phyloP scores from a whole-genome alignment of 2,113 vertebrate genomes.

The Microtus ochrogaster region DNA sequence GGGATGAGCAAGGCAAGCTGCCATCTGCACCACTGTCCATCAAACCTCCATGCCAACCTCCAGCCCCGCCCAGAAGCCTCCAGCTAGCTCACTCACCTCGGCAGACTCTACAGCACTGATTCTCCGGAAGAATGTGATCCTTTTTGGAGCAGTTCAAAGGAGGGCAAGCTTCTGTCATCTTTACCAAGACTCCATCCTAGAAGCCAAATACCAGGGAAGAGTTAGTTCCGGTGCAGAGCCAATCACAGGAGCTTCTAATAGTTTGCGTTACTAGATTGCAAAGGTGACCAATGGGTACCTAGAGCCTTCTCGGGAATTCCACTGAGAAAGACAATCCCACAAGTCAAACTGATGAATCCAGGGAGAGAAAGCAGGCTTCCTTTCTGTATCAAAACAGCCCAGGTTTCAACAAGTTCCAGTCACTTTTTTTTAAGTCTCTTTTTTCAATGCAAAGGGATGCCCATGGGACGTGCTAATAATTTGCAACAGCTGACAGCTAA shows the following conservation, averaged over 20 bases:
- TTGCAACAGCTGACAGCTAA: background rate
- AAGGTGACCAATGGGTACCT: background rate
- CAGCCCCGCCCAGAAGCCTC: background rate
- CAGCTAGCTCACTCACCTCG: slow-evolving; percentile 88
- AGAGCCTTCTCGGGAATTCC: background rate
- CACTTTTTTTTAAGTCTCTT: background rate
- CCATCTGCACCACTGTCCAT: background rate
- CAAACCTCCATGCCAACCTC: background rate
- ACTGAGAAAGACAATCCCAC: background rate
- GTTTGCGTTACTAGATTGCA: background rate
- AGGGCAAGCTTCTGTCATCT: slow-evolving; percentile 92
- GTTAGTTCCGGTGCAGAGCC: background rate
- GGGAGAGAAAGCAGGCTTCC: background rate
- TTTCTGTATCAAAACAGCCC: background rate
- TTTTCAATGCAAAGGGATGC: background rate
- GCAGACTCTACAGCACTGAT: slow-evolving; percentile 96
- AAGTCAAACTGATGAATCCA: slow-evolving; percentile 7
- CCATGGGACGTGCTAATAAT: background rate
- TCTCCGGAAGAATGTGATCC: slow-evolving; percentile 93
- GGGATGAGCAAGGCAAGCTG: no score
- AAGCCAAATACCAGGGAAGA: slow-evolving; percentile 72
- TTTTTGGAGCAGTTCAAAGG: slow-evolving; percentile 92
- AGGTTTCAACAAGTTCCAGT: background rate
- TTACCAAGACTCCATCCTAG: slow-evolving; percentile 93
- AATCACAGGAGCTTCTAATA: background rate